These are phyloP conservation scores for Tholera decimalis DNA, from an alignment of 2,888 invertebrate genomes.

Conservation along the genomic window DNA sequence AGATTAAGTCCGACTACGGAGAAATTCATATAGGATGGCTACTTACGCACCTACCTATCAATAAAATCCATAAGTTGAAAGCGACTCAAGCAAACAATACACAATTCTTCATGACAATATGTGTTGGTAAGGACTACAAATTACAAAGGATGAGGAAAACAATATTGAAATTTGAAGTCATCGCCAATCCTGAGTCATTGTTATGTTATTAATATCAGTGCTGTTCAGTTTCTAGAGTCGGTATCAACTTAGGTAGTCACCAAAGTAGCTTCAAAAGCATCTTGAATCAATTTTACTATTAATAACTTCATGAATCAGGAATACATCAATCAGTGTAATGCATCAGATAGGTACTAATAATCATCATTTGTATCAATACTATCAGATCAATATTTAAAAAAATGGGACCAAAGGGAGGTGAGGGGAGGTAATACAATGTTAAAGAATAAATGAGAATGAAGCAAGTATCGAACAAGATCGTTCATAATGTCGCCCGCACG, in stretches of 20 bases:
- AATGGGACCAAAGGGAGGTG: too few relatives aligned
- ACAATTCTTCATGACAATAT: neutral
- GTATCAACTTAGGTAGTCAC: neutral
- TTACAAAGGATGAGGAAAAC: constrained; percentile 34
- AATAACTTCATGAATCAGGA: constrained; percentile 5
- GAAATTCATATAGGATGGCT: too few relatives aligned
- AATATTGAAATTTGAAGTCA: constrained; percentile 24
- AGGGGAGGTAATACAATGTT: too few relatives aligned
- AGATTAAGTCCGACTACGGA: neutral
- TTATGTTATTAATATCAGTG: constrained; percentile 10
- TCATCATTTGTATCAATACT: too few relatives aligned
- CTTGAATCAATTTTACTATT: neutral
- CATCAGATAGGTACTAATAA: too few relatives aligned
- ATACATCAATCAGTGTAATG: constrained; percentile 7
- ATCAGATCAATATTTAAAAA: too few relatives aligned
- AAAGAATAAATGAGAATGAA: too few relatives aligned
- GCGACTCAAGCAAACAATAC: neutral
- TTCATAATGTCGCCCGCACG: too few relatives aligned
- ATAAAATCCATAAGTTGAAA: neutral
- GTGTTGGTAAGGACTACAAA: constrained; percentile 20
- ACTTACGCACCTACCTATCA: neutral
- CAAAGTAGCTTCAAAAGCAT: too few relatives aligned
- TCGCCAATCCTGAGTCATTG: constrained; percentile 26
- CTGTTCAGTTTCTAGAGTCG: constrained; percentile 17
- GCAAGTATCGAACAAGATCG: too few relatives aligned